Base-by-base conservation (phyloP, 2,113 vertebrate genomes). In the Oryzias celebensis region DNA sequence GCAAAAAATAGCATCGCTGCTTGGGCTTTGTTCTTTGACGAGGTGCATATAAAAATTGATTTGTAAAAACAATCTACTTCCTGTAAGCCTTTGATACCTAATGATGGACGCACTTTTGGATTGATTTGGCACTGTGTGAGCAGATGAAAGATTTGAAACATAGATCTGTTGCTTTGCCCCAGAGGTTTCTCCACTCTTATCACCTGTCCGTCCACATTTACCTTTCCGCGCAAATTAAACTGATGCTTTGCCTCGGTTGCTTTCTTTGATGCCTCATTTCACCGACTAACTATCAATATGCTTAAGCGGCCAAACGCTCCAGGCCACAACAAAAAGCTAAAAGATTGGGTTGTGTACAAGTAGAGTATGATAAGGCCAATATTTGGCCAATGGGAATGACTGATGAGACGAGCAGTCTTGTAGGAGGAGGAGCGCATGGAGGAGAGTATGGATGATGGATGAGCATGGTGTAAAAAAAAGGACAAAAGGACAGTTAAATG, bases 121-220 rank as follows among this genome's bases (percentile, higher is more conserved):
- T 87, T 87, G 85, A 89, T 85, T 72, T 80, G 76, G 76, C 80
- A 77, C 85, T 75, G 81, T 78, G 85, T 84, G 81, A 84, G 85
- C 76, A 77, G 81, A 85, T 88, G 82, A 90, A 90, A 88, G 80
- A 56, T 72, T 74, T 75, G 63, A 65, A 79, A 78, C 81, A 58
- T 55, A 74, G 80, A 81, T 84, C 82, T 70, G 62, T 65, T 59
- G 68, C 75, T 80, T 81, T 49, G 72, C 80, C 79, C 84, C 51
- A 14, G 83, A 78, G 85, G 80, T 72, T 74, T 77, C 66, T 43
- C 58, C 72, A 65, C 77, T 69, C 76, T 58, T 67, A 71, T 73
- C 71, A 77, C 71, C 68, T 61, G 68, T 77, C 69, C 68, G 71
- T 75, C 74, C 70, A 53, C 4, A 20, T 75, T 64, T 59, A 80